A percentile compares a stretch with the other conserved stretches of the same genome.
These are phyloP conservation scores for Salvelinus fontinalis DNA, from an alignment of 2,113 vertebrate species.

Conservation along the genomic window DNA sequence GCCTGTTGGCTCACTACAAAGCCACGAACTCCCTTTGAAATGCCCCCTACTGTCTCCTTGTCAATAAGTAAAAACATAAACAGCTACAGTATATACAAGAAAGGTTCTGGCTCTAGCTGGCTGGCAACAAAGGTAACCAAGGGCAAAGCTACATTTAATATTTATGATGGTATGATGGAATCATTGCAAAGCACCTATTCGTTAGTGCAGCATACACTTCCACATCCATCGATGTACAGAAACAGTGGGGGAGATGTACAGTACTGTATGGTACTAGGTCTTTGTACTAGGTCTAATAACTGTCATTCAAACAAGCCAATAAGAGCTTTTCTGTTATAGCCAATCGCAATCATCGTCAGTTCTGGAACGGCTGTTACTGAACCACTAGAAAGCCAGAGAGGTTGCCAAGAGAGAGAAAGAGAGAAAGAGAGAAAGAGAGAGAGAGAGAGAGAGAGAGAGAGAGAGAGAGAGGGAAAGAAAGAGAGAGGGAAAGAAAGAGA, in stretches of 20 bases:
- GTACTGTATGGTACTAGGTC: constrained; percentile 33
- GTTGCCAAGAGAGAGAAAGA: constrained; percentile 57
- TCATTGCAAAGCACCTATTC: constrained; percentile 61
- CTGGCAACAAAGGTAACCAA: constrained; percentile 69
- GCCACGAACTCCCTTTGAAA: constrained; percentile 51
- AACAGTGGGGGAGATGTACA: neutral
- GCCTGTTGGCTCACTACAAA: constrained; percentile 14
- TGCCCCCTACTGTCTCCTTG: constrained; percentile 61
- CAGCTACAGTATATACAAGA: constrained; percentile 53
- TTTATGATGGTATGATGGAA: constrained; percentile 62
- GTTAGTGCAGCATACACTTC: constrained; percentile 45
- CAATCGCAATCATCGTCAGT: constrained; percentile 71
- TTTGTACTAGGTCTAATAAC: constrained; percentile 71
- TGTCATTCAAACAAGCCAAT: constrained; percentile 71
- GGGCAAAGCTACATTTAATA: constrained; percentile 66
- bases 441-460: too few species aligned
- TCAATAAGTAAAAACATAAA: constrained; percentile 58
- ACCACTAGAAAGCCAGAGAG: constrained; percentile 55
- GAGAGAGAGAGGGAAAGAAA: constrained; percentile 35
- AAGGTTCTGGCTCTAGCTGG: constrained; percentile 31
- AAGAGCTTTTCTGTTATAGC: constrained; percentile 73
- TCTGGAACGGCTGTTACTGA: constrained; percentile 64
- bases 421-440: too few species aligned
- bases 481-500: constrained; percentile 43
- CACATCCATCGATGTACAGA: neutral